Conservation (phyloP, 2,888 invertebrate genomes). For the Amiota communis region DNA sequence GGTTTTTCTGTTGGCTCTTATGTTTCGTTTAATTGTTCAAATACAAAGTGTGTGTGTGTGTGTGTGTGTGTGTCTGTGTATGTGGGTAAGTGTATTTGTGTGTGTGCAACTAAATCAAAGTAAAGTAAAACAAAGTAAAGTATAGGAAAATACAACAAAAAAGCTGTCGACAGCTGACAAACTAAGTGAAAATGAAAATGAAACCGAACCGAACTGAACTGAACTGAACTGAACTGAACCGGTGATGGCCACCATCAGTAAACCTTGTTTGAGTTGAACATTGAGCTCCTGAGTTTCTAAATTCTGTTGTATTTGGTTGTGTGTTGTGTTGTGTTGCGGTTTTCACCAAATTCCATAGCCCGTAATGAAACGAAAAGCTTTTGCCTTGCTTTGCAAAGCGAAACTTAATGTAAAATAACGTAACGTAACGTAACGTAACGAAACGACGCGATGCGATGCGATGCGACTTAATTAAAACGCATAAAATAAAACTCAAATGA, state of each 20-base stretch:
- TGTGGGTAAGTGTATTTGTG: background rate
- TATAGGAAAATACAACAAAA: background rate
- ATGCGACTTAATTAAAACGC: constrained; percentile 2
- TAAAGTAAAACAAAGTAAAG: background rate
- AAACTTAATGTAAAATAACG: background rate
- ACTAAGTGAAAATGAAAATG: background rate
- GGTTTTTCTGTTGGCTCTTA: too few relatives aligned
- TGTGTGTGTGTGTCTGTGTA: too few relatives aligned
- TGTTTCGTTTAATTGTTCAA: too few relatives aligned
- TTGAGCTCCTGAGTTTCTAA: too few relatives aligned
- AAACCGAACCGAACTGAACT: background rate
- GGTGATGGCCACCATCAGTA: too few relatives aligned
- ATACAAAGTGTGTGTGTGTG: too few relatives aligned
- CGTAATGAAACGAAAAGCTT: too few relatives aligned
- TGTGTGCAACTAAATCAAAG: background rate
- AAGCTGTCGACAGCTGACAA: background rate
- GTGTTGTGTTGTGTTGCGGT: too few relatives aligned
- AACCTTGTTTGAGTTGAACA: too few relatives aligned
- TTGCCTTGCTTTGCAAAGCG: background rate
- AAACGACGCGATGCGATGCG: background rate
- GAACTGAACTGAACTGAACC: too few relatives aligned
- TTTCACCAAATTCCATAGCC: too few relatives aligned
- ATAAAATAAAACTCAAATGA: background rate
- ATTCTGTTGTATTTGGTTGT: too few relatives aligned
- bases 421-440: background rate